phyloP scores from a whole-genome alignment of 1,140 invertebrate species.

The Drosophila chauvacae region DNA sequence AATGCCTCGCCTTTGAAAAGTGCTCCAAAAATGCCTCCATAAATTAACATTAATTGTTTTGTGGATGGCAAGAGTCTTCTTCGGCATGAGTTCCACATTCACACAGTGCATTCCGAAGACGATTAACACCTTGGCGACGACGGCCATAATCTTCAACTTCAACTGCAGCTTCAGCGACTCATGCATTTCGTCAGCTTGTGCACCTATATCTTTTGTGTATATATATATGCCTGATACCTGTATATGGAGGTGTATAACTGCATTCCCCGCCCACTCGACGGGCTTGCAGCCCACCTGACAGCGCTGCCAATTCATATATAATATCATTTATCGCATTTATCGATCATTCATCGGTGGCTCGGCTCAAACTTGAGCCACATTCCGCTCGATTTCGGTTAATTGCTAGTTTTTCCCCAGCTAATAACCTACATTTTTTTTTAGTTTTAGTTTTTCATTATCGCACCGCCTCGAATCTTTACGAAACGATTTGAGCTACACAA shows the following conservation, averaged over 20 bases:
- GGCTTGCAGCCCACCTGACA: constrained; percentile 27
- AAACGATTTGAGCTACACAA: constrained; percentile 38
- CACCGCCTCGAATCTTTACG: constrained; percentile 18
- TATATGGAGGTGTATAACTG: constrained; percentile 25
- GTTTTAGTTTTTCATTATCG: constrained; percentile 45
- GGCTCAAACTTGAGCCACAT: constrained; percentile 61
- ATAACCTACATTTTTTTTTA: constrained; percentile 44
- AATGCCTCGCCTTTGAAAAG: constrained; percentile 32
- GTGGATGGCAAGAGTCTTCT: constrained; percentile 9
- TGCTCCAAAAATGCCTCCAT: constrained; percentile 35
- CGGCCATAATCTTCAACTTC: constrained; percentile 44
- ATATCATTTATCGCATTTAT: constrained; percentile 63
- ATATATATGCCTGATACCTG: background rate
- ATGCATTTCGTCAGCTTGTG: constrained; percentile 61
- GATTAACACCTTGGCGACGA: constrained; percentile 35
- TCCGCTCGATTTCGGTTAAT: constrained; percentile 67
- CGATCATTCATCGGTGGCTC: constrained; percentile 21
- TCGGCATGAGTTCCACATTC: constrained; percentile 39
- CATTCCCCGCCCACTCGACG: constrained; percentile 38
- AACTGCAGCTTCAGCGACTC: constrained; percentile 40
- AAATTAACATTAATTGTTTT: constrained; percentile 42
- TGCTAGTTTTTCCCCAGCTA: constrained; percentile 59
- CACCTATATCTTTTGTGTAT: background rate
- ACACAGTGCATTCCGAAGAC: constrained; percentile 25
- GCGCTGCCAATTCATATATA: constrained; percentile 20